phyloP scores from a whole-genome alignment of 1,140 invertebrate species.

The Zaprionus taronus region DNA sequence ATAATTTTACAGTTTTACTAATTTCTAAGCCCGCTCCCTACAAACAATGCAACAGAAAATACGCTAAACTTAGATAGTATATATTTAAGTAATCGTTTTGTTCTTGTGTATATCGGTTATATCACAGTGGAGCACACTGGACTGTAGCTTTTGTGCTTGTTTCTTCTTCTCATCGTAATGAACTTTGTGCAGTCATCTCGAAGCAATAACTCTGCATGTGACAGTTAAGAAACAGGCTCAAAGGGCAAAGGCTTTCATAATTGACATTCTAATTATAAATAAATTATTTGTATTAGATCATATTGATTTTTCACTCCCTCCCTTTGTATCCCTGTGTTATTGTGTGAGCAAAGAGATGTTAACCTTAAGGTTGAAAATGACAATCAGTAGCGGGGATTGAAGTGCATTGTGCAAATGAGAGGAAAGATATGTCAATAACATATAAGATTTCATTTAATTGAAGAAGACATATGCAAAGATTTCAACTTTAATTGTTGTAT shows the following conservation, averaged over 20 bases:
- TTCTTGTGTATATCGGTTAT: too few species aligned
- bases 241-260: conserved; percentile 1
- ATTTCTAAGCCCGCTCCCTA: too few species aligned
- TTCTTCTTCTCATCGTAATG: background rate
- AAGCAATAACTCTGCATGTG: conserved; percentile 6
- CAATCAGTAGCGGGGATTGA: background rate
- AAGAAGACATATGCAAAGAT: too few species aligned
- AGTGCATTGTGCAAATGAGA: background rate
- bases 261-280: conserved; percentile 22
- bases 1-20: too few species aligned
- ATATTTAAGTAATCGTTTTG: too few species aligned
- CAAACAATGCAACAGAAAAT: too few species aligned
- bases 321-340: background rate
- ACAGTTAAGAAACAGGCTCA: conserved; percentile 3
- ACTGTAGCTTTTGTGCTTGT: too few species aligned
- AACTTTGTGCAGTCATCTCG: background rate
- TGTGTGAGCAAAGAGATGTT: background rate
- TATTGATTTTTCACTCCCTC: background rate
- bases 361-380: background rate
- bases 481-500: too few species aligned
- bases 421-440: background rate
- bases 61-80: too few species aligned
- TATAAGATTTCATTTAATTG: too few species aligned
- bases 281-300: conserved; percentile 4
- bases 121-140: too few species aligned